Base-by-base conservation (phyloP, 2,888 invertebrate genomes). In the Dynastes maya region DNA sequence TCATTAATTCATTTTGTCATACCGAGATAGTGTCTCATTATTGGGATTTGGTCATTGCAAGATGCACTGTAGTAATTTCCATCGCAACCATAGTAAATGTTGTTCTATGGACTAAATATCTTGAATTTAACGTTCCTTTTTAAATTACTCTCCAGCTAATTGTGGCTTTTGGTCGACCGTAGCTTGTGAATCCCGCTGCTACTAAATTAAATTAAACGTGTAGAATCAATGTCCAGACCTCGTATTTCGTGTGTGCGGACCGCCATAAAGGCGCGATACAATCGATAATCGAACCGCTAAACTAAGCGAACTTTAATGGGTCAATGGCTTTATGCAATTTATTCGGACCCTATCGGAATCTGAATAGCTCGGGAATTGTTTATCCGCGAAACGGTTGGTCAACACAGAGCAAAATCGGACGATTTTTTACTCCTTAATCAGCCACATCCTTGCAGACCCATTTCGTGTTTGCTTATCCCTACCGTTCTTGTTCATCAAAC, bases 321-420 rank as follows among this genome's bases (percentile, higher is more conserved):
- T 78, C 78, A 72, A 78, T 74, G 55, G 71, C 64, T 78, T 78
- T 72, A 72, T 78, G 71, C 72, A 78, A 71, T 78, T 78, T 63
- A 65, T 72, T 78, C 32, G 32, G 29, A 16, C 61, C 72, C 72
- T 63, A 78, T 72, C 63, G 55, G 71, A 65, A 11, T 40, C 37
- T 45, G 72, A 53, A 51, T 27, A 78, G 45, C 55, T 45, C 27
- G 27, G 45, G 63, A 53, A 71, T 63, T 64, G 63, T 32, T 78
- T 76, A 76, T 76, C 55, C 22, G 32, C 29, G 63, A 45, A 67
- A 49, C 49, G 67, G 16, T 13, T 40, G 22, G 63, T 53, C 5
- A 6, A 6, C 40, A 22, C n/a, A 11, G 67, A 22, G 67, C 45
- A n/a, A 63, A 63, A 27, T n/a, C 13, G 8, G 53, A 53, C 11